Base-by-base conservation (phyloP, 2,888 invertebrate genomes). In the Sphecodes monilicornis region DNA sequence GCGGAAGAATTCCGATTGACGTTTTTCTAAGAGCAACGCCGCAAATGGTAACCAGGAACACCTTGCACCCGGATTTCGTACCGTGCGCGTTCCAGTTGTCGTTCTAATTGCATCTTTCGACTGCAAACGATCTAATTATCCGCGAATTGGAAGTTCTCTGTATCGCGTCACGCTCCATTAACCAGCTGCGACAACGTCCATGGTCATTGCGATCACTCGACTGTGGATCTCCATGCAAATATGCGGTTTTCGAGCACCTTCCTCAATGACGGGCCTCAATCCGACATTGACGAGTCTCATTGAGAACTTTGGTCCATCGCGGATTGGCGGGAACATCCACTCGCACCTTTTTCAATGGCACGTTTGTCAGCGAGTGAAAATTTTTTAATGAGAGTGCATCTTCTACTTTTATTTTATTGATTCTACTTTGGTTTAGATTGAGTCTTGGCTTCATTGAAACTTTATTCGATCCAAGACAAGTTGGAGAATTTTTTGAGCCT, bases 91-190 rank as follows among this genome's bases (percentile, higher is more conserved):
- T 70, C 76, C 29, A 50, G 71, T 81, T 72, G 76, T 18, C 72
- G 68, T 66, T 73, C 68, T 82, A 77, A 83, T 76, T 54, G 76
- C 60, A 60, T 73, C 73, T 73, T 69, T 29, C 36, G 60, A 82
- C 68, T 77, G 60, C 29, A 76, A 83, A 76, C 83, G 82, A 77
- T 43, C 73, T 43, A 43, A 83, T 83, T 77, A 73, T 22, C 22
- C 64, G 71, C 3, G 57, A 60, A 76, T 32, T 41, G 69, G 57
- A 73, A 57, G 81, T 76, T 64, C 26, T 36, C 41, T 29, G 29
- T 41, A 5, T 26, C 46, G 43, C 46, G 66, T 73, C 36, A 16
- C 54, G 77, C 80, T 54, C 66, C 43, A 73, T 77, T 68, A 68
- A 66, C 29, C 18, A 26, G 8, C 29, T 16, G 70, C 16, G n/a